Evolutionary conservation across 1,140 invertebrate genomes (phyloP), one percentile per base, ranked within the genome.

Genomic region (Thaumatotibia leucotreta): DNA sequence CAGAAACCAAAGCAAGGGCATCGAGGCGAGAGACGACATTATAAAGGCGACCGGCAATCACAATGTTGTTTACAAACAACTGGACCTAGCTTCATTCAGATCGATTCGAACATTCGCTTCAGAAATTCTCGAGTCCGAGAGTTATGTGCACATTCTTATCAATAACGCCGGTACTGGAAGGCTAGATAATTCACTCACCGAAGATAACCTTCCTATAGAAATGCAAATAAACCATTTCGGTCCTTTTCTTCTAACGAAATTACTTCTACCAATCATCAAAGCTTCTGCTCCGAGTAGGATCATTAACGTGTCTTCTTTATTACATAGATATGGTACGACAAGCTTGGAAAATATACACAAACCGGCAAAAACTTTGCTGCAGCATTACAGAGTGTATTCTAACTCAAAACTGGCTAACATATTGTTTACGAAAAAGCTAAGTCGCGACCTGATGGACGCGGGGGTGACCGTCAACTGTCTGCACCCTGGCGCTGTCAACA

Each of bases 331-430:
- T 33, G 93, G 95, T 0, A 92, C 92, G 2, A 86, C 97, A 1
- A 95, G 97, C 80, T 76, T 96, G 33, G 91, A 95, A 23, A 76
- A 79, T 20, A 71, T 84, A 29, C 75, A 80, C 33, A 80, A 77
- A 61, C 67, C 63, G 66, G 92, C 94, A 39, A 93, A 93, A 65
- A 80, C 64, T 14, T 75, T 75, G 0, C 94, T 95, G 52, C 92
- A 89, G 65, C 80, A 93, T 1, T 52, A 90, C 0, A 73, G 72
- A 50, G 94, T 95, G 3, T 97, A 97, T 86, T 92, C 92, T 24
- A 94, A 96, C 82, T 96, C 96, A 77, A 97, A 98, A 92, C 89
- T 97, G 10, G 95, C 95, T 11, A 97, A 97, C 76, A 95, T 98
- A 63, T 93, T 96, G 29, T 97, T 97, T 83, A 95, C 95, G 0